These are phyloP conservation scores for Myiozetetes cayanensis DNA, from an alignment of 2,113 vertebrate genomes.

Conservation along the genomic window DNA sequence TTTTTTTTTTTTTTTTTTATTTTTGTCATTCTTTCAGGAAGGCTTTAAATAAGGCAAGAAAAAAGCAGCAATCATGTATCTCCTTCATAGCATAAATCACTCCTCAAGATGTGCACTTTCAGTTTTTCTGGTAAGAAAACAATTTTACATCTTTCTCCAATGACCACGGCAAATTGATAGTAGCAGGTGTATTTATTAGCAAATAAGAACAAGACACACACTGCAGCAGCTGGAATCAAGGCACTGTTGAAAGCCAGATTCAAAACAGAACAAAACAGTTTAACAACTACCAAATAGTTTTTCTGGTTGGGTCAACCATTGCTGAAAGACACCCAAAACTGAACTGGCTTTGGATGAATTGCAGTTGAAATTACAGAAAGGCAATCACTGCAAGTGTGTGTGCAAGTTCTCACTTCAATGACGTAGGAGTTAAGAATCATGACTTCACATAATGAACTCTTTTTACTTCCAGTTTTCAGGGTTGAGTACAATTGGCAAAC, in stretches of 20 bases:
- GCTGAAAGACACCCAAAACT: constrained; percentile 1
- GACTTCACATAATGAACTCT: not conserved
- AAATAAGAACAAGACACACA: not conserved
- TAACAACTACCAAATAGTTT: not conserved
- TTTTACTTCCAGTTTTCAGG: not conserved
- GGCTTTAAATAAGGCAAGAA: not conserved
- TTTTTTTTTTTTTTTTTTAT: not conserved
- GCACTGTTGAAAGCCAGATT: not conserved
- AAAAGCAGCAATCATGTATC: not conserved
- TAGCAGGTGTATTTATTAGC: not conserved
- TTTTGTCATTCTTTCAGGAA: not conserved
- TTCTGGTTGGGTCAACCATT: not conserved
- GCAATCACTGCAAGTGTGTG: not conserved
- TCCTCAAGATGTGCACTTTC: not conserved
- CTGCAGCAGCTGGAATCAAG: constrained; percentile 1
- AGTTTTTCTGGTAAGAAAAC: not conserved
- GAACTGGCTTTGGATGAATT: not conserved
- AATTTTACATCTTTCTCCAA: not conserved
- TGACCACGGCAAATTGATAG: not conserved
- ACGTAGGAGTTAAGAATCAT: not conserved
- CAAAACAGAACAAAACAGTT: not conserved
- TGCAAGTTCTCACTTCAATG: not conserved
- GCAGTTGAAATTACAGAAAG: not conserved
- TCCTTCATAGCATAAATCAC: not conserved
- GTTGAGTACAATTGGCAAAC: not conserved